phyloP scores from a whole-genome alignment of 53 echinoderm and acorn worm genomes.

The Hippasteria phrygiana region DNA sequence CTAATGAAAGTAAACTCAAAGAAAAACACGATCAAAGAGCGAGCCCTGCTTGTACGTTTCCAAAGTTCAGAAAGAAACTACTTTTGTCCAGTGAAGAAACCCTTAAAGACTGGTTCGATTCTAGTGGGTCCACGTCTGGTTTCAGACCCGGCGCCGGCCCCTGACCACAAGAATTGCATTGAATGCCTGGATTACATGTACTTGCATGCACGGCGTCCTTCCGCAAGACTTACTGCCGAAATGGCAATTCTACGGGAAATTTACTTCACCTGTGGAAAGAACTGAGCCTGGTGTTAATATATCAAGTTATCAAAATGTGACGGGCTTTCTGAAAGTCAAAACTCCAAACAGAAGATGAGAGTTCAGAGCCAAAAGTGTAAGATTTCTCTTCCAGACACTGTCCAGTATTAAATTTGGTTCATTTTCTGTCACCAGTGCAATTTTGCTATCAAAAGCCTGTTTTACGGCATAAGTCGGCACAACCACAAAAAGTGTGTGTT shows the following conservation, averaged over 20 bases:
- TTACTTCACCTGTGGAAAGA: conserved; percentile 9
- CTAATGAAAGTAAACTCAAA: not conserved
- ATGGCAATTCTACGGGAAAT: not conserved
- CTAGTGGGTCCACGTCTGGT: not conserved
- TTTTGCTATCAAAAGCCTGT: not conserved
- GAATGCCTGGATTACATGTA: not conserved
- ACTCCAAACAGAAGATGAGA: not conserved
- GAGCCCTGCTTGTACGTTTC: too few relatives aligned
- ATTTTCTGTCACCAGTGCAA: not conserved
- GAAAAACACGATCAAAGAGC: not conserved
- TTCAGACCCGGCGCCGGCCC: conserved; percentile 1
- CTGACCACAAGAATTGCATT: not conserved
- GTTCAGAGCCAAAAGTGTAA: not conserved
- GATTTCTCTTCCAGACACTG: not conserved
- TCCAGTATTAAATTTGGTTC: not conserved
- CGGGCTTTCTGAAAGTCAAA: conserved; percentile 50
- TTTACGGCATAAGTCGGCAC: too few relatives aligned
- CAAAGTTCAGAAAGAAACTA: not conserved
- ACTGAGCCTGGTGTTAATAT: not conserved
- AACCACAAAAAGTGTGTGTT: too few relatives aligned
- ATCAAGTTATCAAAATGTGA: conserved; percentile 8
- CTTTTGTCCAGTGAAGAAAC: not conserved
- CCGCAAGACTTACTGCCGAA: not conserved
- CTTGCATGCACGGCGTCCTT: conserved; percentile 20
- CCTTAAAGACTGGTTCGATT: not conserved